phyloP scores from a whole-genome alignment of 1,140 invertebrate genomes.

The Arctopsyche grandis region DNA sequence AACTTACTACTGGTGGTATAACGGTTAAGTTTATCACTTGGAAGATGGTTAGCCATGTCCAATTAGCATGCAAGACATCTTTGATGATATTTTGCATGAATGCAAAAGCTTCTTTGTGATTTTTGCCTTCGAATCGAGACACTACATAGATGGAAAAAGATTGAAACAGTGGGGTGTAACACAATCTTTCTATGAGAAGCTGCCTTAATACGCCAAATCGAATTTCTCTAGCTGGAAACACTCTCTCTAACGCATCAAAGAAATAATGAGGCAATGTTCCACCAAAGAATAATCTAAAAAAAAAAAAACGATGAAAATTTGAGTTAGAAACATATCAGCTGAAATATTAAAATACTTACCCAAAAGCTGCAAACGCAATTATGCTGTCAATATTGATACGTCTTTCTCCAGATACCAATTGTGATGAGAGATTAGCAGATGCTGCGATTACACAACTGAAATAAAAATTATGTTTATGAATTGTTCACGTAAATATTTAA shows the following conservation, averaged over 20 bases:
- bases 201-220: constrained; percentile 67
- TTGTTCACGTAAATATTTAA: background rate
- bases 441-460: constrained; percentile 67
- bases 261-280: constrained; percentile 79
- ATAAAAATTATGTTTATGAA: constrained; percentile 43
- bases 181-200: constrained; percentile 72
- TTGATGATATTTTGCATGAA: constrained; percentile 71
- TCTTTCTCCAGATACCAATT: constrained; percentile 68
- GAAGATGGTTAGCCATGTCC: constrained; percentile 76
- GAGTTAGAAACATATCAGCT: constrained; percentile 33
- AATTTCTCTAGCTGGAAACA: constrained; percentile 67
- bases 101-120: constrained; percentile 68
- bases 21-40: constrained; percentile 76
- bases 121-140: constrained; percentile 76
- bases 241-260: constrained; percentile 69
- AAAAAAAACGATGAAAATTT: constrained; percentile 45
- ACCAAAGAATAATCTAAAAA: constrained; percentile 73
- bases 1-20: constrained; percentile 76
- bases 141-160: constrained; percentile 75
- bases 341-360: constrained; percentile 60
- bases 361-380: constrained; percentile 71
- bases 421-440: constrained; percentile 69
- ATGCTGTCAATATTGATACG: constrained; percentile 69
- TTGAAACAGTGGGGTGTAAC: constrained; percentile 77
- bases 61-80: constrained; percentile 73